Percentiles rank a stretch among this genome's conserved stretches.
These are phyloP conservation scores for Semnornis frantzii DNA, from an alignment of 2,113 vertebrate species.

Conservation along the genomic window DNA sequence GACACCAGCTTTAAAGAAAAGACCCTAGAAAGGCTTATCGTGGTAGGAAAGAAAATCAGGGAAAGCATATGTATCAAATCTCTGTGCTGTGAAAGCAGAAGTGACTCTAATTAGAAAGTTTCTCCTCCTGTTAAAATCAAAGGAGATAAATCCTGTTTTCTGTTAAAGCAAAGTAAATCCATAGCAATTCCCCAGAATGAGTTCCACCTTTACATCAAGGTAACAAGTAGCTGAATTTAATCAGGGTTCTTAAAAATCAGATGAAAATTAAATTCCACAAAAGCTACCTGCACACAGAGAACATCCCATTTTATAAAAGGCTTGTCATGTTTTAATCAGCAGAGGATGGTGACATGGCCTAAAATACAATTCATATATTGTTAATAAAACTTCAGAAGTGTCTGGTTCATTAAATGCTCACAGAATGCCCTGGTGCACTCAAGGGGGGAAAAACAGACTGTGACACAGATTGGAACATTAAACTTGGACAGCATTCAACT, in stretches of 20 bases:
- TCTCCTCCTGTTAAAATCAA: neutral
- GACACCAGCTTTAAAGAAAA: neutral
- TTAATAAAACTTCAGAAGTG: neutral
- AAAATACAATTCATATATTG: neutral
- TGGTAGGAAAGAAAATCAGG: neutral
- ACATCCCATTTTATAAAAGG: neutral
- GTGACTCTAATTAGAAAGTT: constrained; percentile 4
- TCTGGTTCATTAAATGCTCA: neutral
- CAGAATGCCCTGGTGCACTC: neutral
- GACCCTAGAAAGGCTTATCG: neutral
- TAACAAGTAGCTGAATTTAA: neutral
- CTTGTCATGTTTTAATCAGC: neutral
- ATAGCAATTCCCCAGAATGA: neutral
- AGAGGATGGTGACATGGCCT: rapidly evolving
- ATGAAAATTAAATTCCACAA: neutral
- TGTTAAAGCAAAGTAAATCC: constrained; percentile 11
- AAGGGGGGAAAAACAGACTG: neutral
- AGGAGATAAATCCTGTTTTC: neutral
- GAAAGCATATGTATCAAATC: neutral
- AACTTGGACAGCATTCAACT: neutral
- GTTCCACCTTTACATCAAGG: neutral
- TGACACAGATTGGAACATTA: neutral
- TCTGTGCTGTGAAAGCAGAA: neutral
- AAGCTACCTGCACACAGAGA: neutral
- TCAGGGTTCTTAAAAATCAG: neutral